Evolutionary conservation across 1,140 invertebrate species (phyloP).

Genomic region (Globodera rostochiensis): DNA sequence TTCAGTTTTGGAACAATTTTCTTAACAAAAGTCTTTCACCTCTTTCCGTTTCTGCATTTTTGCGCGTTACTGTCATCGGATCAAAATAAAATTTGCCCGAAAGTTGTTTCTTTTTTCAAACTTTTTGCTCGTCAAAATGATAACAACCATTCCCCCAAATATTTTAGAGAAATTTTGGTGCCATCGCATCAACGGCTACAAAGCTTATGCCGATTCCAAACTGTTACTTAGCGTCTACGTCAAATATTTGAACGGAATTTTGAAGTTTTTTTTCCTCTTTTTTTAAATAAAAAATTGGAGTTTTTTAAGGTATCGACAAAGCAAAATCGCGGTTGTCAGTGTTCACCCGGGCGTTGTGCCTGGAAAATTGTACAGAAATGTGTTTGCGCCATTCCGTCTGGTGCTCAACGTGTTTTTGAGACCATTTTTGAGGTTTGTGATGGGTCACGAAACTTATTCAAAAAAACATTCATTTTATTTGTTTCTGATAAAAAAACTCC

Average conservation of each 20-base stretch:
- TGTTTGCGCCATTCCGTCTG: conserved; percentile 30
- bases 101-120: too few species aligned
- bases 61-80: too few species aligned
- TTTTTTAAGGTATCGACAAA: conserved; percentile 15
- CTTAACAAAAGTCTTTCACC: too few species aligned
- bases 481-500: neutral
- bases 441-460: too few species aligned
- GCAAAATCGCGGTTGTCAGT: conserved; percentile 24
- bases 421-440: conserved; percentile 27
- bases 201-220: conserved; percentile 38
- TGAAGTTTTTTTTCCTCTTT: neutral
- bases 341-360: conserved; percentile 43
- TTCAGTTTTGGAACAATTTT: too few species aligned
- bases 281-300: neutral
- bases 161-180: conserved; percentile 32
- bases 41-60: too few species aligned
- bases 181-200: conserved; percentile 34
- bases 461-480: neutral
- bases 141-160: neutral
- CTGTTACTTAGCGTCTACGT: conserved; percentile 29
- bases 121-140: too few species aligned
- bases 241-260: conserved; percentile 17
- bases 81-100: too few species aligned
- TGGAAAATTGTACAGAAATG: conserved; percentile 28
- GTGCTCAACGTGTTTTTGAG: conserved; percentile 25